Base-by-base conservation (phyloP, 2,797 vertebrate genomes). In the Odontamblyopus lacepedii region DNA sequence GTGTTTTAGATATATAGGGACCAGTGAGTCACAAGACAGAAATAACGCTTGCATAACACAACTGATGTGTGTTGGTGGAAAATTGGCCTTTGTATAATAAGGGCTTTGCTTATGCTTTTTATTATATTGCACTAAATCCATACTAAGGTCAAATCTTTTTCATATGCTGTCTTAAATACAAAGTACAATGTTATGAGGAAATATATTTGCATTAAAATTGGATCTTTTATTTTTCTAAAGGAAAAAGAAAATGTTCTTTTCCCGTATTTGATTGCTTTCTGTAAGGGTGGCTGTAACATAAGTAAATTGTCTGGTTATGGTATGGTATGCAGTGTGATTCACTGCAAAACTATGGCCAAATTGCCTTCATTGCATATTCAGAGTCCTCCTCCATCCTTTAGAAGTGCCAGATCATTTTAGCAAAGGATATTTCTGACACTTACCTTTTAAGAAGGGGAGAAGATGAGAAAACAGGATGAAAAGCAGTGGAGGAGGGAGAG, bases 281-380 rank as follows among this genome's bases (percentile, higher is more conserved):
- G 62, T 8, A 44, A 61, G 16, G 32, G 9, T n/a, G 62, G 11
- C 12, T 44, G 62, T 38, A 44, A 16, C 11, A 16, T 15, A 73
- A 83, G 77, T 85, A 79, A 73, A 79, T 80, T 64, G 73, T 71
- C 69, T 71, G 67, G 61, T 83, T 76, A 75, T 76, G 44, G 41
- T 19, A 59, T 76, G 63, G 59, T 38, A 35, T 56, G 59, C 69
- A 70, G 70, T 84, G 81, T 86, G 78, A 89, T 86, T 76, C 73
- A 74, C 67, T 89, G 79, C 82, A 70, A 87, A 87, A 87, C 67
- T 73, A 84, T 83, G 84, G 81, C 79, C 80, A 90, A 89, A 88
- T 89, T 74, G 23, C 15, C 68, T 82, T 79, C 57, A 83, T 83
- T 90, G 77, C n/a, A 80, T 71, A 88, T 89, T 78, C 87, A 73